A percentile compares a stretch with the other conserved stretches of the same genome.
phyloP scores from a whole-genome alignment of 2,888 invertebrate species.

The Eupithecia centaureata region DNA sequence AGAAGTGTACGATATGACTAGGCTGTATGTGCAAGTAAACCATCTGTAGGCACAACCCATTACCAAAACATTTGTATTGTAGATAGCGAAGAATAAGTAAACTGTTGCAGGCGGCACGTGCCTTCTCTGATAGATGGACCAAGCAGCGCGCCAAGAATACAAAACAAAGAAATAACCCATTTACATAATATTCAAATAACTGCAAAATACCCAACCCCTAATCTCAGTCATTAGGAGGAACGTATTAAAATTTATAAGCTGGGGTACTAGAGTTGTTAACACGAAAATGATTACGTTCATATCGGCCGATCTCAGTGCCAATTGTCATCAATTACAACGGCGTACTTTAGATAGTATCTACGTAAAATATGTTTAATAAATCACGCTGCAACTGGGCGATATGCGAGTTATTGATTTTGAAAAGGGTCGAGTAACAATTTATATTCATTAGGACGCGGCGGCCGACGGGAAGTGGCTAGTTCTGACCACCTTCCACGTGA shows the following conservation, averaged over 20 bases:
- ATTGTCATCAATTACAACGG: conserved; percentile 78
- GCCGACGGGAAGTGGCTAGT: conserved; percentile 40
- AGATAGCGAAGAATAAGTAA: conserved; percentile 2
- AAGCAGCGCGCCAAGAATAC: conserved; percentile 55
- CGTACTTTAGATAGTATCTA: conserved; percentile 79
- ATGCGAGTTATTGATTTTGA: conserved; percentile 73
- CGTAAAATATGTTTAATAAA: conserved; percentile 82
- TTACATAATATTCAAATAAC: conserved; percentile 76
- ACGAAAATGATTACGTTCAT: conserved; percentile 69
- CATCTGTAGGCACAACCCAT: neutral
- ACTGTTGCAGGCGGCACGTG: conserved; percentile 20
- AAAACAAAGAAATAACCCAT: conserved; percentile 56
- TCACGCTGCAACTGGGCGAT: conserved; percentile 74
- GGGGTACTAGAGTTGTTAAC: conserved; percentile 77
- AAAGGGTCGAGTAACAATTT: conserved; percentile 79
- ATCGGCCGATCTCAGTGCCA: conserved; percentile 61
- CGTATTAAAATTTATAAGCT: conserved; percentile 71
- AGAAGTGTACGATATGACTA: neutral
- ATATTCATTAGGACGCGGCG: conserved; percentile 72
- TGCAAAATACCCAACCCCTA: conserved; percentile 53
- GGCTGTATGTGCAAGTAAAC: neutral
- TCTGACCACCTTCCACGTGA: conserved; percentile 32
- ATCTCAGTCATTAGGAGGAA: conserved; percentile 69
- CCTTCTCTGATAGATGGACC: conserved; percentile 50
- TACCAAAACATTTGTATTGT: neutral